Evolutionary conservation across 2,797 vertebrate genomes (phyloP).

Genomic region (Myripristis murdjan): DNA sequence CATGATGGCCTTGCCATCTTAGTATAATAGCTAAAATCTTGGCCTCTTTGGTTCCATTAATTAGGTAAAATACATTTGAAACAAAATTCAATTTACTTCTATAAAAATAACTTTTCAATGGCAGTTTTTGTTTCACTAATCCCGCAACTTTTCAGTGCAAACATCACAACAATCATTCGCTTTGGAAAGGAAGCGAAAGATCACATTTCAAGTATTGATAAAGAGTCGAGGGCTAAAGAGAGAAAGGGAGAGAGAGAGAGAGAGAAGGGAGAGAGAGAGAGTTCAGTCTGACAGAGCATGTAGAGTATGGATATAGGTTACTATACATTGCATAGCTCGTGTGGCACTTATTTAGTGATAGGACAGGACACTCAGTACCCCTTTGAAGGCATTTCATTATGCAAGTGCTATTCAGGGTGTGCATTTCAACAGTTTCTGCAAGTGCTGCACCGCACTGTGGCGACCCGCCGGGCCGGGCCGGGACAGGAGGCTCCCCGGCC

Average conservation of each 20-base stretch:
- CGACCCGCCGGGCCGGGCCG: constrained; percentile 80
- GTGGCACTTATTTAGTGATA: constrained; percentile 89
- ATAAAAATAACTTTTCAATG: constrained; percentile 98
- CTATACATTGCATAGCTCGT: constrained; percentile 97
- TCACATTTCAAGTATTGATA: constrained; percentile 95
- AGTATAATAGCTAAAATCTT: constrained; percentile 89
- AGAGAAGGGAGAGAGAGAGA: constrained; percentile 65
- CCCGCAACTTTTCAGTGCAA: constrained; percentile 97
- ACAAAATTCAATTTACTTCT: constrained; percentile 92
- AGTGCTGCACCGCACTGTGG: constrained; percentile 81
- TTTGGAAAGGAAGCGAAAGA: constrained; percentile 92
- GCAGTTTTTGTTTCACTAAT: constrained; percentile 88
- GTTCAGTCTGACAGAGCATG: constrained; percentile 87
- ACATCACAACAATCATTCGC: constrained; percentile 93
- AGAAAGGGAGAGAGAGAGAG: constrained; percentile 53
- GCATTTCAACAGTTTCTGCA: constrained; percentile 87
- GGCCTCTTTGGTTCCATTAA: constrained; percentile 99
- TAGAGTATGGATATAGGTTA: constrained; percentile 89
- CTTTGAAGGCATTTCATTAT: constrained; percentile 90
- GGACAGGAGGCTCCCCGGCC: constrained; percentile 51
- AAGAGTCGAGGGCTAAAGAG: constrained; percentile 90
- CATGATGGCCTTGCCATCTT: constrained; percentile 86
- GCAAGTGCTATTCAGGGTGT: constrained; percentile 92
- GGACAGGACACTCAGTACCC: constrained; percentile 90
- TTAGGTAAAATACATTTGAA: constrained; percentile 95